Conservation (phyloP, 2,113 vertebrate genomes). For the Sardina pilchardus region DNA sequence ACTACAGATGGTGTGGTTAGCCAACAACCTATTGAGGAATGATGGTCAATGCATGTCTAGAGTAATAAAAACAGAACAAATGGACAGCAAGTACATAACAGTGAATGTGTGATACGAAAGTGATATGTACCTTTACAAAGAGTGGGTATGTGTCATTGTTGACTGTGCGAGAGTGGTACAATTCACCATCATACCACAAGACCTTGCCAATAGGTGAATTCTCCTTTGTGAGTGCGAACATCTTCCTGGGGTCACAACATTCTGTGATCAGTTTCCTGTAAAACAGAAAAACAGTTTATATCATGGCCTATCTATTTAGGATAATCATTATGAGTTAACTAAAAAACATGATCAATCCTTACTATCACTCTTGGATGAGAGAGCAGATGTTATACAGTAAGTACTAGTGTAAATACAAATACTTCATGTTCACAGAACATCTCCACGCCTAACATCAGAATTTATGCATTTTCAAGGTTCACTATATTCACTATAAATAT, state of each 20-base stretch:
- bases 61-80: neutral
- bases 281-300: slow-evolving; percentile 24
- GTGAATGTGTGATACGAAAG: neutral
- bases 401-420: too few species aligned
- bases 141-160: slow-evolving; percentile 87
- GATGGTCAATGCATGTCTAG: neutral
- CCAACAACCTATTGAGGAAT: neutral
- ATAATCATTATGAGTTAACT: too few species aligned
- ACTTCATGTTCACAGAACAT: too few species aligned
- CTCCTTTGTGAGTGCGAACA: slow-evolving; percentile 89
- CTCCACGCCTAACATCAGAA: too few species aligned
- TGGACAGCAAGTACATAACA: neutral
- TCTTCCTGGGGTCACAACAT: slow-evolving; percentile 84
- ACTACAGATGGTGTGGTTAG: neutral
- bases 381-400: too few species aligned
- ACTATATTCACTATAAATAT: too few species aligned
- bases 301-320: too few species aligned
- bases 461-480: too few species aligned
- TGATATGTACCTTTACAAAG: slow-evolving; percentile 82
- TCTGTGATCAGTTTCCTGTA: slow-evolving; percentile 85
- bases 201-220: slow-evolving; percentile 91
- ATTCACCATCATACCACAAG: slow-evolving; percentile 94
- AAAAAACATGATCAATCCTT: too few species aligned
- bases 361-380: too few species aligned
- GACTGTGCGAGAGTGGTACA: slow-evolving; percentile 88